phyloP scores from a whole-genome alignment of 37 sponge, comb jelly and placozoan species.

The Diacarnus erythraeanus region DNA sequence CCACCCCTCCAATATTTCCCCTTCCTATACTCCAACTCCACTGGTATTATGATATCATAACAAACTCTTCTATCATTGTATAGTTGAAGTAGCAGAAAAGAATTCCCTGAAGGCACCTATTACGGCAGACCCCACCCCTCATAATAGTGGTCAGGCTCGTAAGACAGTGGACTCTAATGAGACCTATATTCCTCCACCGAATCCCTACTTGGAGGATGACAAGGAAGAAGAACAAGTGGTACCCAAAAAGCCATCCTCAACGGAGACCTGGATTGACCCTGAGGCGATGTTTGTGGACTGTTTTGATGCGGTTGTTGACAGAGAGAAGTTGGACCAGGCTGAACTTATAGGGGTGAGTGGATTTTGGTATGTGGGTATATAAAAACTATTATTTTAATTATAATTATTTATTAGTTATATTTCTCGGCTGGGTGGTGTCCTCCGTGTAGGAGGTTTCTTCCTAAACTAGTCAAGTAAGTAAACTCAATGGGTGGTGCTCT shows the following conservation, averaged over 20 bases:
- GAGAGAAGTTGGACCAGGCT: conserved; percentile 30
- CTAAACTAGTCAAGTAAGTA: conserved; percentile 75
- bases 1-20: too few relatives aligned
- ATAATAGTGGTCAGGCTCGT: not conserved
- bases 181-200: conserved; percentile 13
- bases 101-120: too few relatives aligned
- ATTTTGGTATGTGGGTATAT: not conserved
- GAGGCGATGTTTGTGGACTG: conserved; percentile 23
- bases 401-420: conserved; percentile 50
- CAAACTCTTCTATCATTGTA: too few relatives aligned
- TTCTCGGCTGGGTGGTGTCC: conserved; percentile 88
- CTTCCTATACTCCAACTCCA: too few relatives aligned
- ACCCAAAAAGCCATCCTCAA: not conserved
- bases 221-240: not conserved
- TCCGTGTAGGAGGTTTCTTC: conserved; percentile 74
- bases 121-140: not conserved
- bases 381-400: not conserved
- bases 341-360: conserved; percentile 53
- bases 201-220: conserved; percentile 21
- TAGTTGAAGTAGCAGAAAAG: too few relatives aligned
- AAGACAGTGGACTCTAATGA: conserved; percentile 29
- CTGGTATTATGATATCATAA: too few relatives aligned
- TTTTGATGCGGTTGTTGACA: conserved; percentile 23
- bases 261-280: conserved; percentile 24
- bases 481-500: not conserved